Percentiles rank a stretch among this genome's conserved stretches.
These are phyloP conservation scores for Molorchus minor DNA, from an alignment of 2,888 invertebrate species.

Conservation along the genomic window DNA sequence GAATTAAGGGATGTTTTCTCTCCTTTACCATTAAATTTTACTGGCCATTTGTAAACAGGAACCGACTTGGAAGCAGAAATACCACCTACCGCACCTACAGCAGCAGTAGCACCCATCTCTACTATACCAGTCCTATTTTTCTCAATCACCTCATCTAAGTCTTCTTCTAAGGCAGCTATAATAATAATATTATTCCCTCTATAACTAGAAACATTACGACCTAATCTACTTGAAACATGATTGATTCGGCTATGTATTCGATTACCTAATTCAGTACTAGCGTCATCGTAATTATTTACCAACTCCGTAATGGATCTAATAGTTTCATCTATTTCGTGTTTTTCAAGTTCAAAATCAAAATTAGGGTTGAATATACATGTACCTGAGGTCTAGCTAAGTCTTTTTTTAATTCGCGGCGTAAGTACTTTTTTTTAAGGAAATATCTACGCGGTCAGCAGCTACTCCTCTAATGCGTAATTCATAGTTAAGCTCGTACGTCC, in stretches of 20 bases:
- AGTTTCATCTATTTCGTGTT: no score
- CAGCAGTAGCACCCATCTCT: not conserved
- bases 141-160: no score
- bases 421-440: constrained; percentile 6
- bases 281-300: no score
- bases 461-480: constrained; percentile 11
- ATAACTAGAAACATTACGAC: not conserved
- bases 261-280: no score
- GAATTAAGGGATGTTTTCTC: not conserved
- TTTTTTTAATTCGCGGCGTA: constrained; percentile 17
- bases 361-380: no score
- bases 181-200: not conserved
- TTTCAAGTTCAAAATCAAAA: no score
- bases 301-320: no score
- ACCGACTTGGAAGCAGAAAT: not conserved
- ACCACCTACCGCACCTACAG: not conserved
- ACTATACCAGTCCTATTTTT: not conserved
- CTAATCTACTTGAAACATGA: not conserved
- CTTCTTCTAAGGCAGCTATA: not conserved
- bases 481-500: constrained; percentile 14
- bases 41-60: not conserved
- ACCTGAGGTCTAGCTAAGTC: constrained; percentile 3
- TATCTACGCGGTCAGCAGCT: constrained; percentile 2
- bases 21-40: not conserved
- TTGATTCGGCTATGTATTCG: constrained; percentile 1